A percentile compares a stretch with the other conserved stretches of the same genome.
These are phyloP conservation scores for Lytechinus pictus DNA, from an alignment of 35 echinoderm and acorn worm species.

Conservation along the genomic window DNA sequence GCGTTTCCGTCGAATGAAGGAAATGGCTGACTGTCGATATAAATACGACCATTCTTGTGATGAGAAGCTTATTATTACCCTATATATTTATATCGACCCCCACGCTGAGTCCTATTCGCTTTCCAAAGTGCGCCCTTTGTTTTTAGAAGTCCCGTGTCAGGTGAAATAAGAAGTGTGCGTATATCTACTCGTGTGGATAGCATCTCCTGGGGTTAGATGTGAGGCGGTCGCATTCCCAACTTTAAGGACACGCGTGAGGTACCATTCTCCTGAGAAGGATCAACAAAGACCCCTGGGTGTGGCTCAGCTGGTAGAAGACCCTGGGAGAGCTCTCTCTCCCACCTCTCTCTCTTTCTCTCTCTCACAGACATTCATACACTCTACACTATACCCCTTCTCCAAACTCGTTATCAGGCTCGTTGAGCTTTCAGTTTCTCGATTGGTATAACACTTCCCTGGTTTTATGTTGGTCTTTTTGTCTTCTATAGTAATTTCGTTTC, in stretches of 20 bases:
- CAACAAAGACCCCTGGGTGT: slow-evolving; percentile 8
- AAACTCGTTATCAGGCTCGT: too few relatives aligned
- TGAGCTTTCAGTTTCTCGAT: too few relatives aligned
- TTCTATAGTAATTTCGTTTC: too few relatives aligned
- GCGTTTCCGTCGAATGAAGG: background rate
- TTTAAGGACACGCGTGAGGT: slow-evolving; percentile 9
- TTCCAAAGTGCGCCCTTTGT: slow-evolving; percentile 13
- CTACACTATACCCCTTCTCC: too few relatives aligned
- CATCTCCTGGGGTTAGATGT: background rate
- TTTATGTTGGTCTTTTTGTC: too few relatives aligned
- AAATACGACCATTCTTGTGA: background rate
- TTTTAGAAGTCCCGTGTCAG: slow-evolving; percentile 1
- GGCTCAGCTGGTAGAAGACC: slow-evolving; percentile 15
- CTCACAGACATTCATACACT: background rate
- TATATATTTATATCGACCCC: slow-evolving; percentile 11
- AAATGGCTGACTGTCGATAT: background rate
- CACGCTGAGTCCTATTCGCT: slow-evolving; percentile 12
- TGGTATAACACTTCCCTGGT: too few relatives aligned
- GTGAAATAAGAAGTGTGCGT: slow-evolving; percentile 31
- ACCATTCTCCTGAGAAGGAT: background rate
- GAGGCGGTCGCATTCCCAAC: background rate
- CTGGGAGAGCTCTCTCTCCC: background rate
- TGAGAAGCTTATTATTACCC: background rate
- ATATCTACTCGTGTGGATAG: slow-evolving; percentile 21
- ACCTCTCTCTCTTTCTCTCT: background rate